Percentiles rank a stretch among this genome's conserved stretches.
These are phyloP conservation scores for Linyphia triangularis DNA, from an alignment of 2,888 invertebrate genomes.

Conservation along the genomic window DNA sequence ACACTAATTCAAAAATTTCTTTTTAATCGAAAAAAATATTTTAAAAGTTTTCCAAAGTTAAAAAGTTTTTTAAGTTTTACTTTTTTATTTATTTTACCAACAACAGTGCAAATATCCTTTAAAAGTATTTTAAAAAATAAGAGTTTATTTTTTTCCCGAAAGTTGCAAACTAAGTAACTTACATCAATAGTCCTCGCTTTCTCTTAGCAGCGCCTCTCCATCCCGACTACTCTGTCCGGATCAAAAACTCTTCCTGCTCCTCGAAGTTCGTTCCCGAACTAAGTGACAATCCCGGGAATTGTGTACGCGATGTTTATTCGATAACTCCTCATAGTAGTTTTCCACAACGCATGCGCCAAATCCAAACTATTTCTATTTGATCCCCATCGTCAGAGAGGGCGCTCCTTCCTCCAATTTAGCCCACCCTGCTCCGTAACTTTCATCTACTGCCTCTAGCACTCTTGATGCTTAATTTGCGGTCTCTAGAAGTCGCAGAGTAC, in stretches of 20 bases:
- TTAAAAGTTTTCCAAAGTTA: too few species aligned
- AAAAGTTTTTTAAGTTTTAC: too few species aligned
- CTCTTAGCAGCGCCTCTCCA: background rate
- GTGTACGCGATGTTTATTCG: conserved; percentile 53
- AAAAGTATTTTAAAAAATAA: too few species aligned
- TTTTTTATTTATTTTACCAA: too few species aligned
- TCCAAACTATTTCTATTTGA: conserved; percentile 48
- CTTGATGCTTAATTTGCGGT: conserved; percentile 1
- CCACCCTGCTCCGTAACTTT: background rate
- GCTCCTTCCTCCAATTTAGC: background rate
- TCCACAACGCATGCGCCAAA: conserved; percentile 44
- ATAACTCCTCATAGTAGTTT: conserved; percentile 63
- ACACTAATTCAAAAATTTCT: too few species aligned
- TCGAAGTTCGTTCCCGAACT: conserved; percentile 17
- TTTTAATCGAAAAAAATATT: too few species aligned
- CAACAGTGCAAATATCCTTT: too few species aligned
- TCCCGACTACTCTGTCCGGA: background rate
- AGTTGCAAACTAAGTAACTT: too few species aligned
- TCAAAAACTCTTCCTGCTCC: background rate
- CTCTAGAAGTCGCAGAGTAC: background rate
- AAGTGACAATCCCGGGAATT: conserved; percentile 50
- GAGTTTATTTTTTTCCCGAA: too few species aligned
- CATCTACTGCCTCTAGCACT: background rate
- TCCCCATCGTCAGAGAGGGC: background rate
- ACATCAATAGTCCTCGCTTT: background rate